phyloP scores from a whole-genome alignment of 2,888 invertebrate genomes.

The Troilus luridus region DNA sequence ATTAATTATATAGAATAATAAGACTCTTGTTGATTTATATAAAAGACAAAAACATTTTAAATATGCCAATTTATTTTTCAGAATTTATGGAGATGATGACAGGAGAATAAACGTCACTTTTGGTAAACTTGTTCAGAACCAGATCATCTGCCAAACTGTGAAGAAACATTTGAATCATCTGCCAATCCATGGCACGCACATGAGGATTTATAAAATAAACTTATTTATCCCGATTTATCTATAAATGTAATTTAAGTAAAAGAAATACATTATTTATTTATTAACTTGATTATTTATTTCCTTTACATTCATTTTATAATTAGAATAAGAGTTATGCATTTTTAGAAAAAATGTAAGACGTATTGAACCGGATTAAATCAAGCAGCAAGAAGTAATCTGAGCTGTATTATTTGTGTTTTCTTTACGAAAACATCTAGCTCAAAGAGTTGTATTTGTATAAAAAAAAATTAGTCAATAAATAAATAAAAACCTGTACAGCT shows the following conservation, averaged over 20 bases:
- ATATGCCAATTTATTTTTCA: conserved; percentile 69
- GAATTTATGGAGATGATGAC: conserved; percentile 98
- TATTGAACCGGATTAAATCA: too few relatives aligned
- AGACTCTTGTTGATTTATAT: too few relatives aligned
- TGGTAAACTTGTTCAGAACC: neutral
- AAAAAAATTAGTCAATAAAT: too few relatives aligned
- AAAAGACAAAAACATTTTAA: too few relatives aligned
- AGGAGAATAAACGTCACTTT: conserved; percentile 77
- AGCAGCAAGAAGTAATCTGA: too few relatives aligned
- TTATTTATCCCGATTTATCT: neutral
- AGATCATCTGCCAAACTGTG: neutral
- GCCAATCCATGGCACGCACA: neutral
- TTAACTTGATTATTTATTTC: neutral
- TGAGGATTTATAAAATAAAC: neutral
- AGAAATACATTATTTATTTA: conserved; percentile 37
- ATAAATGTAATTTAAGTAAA: neutral
- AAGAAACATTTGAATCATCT: neutral
- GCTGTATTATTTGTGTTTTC: too few relatives aligned
- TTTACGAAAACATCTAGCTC: too few relatives aligned
- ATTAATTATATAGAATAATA: too few relatives aligned
- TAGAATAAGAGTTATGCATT: too few relatives aligned
- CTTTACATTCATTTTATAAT: neutral
- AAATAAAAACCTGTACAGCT: too few relatives aligned
- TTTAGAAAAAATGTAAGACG: too few relatives aligned
- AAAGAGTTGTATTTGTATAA: too few relatives aligned